Evolutionary conservation across 2,113 vertebrate genomes (phyloP), one percentile per base, ranked within the genome.

Genomic region (Halichoerus grypus): DNA sequence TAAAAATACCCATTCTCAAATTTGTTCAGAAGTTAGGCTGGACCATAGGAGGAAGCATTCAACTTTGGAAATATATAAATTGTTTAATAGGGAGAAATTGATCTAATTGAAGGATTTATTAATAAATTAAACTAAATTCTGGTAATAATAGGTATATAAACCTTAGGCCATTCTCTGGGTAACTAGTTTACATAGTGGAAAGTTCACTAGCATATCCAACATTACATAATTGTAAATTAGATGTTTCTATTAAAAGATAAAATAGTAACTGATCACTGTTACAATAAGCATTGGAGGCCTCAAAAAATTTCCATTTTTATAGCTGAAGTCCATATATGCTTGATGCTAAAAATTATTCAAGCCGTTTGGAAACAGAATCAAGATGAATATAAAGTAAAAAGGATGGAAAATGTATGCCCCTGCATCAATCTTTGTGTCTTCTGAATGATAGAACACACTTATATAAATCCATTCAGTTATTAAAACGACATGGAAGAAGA

Each of bases 221-320:
- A 94, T 74, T 67, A 72, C 26, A 57, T 2, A 88, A 22, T 13
- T 59, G 2, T 28, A 57, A 94, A 77, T 61, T 28, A 46, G 67
- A 95, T 28, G 3, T 86, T 95, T 76, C 39, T 55, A 76, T 57
- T 69, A 74, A 88, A 88, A 84, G 63, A 61, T 71, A 69, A 87
- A 87, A 71, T 16, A 59, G 2, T n/a, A 59, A 86, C 14, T 55
- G 12, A 77, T 74, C 22, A 22, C 57, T 61, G 24, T 36, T 31
- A 36, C 9, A 28, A 33, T 63, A 46, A 33, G 1, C 63, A 33
- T 67, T 61, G 42, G 3, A 80, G 69, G 8, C 14, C 22, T 71
- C 71, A 93, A 67, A 85, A 33, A 28, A 79, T 71, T 57, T 71
- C 8, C 11, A 33, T 21, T 85, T 86, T 91, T 94, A 31, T 51